These are phyloP conservation scores for Oryzias curvinotus DNA, from an alignment of 2,113 vertebrate species.

Conservation along the genomic window DNA sequence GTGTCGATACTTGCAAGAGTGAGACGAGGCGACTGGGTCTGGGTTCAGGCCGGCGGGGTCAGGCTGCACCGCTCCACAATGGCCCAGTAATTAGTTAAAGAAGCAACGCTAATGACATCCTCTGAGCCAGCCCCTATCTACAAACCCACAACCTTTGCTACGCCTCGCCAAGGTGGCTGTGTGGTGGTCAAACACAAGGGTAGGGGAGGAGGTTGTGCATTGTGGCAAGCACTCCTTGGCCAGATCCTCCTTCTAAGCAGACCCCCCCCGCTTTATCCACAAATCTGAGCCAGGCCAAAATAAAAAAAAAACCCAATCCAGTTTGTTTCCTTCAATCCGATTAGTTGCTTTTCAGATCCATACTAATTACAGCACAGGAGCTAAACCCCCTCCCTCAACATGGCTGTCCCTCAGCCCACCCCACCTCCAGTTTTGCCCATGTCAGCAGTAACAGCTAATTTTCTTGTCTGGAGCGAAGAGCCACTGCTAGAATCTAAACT, in stretches of 20 bases:
- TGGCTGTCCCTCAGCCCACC: conserved; percentile 20
- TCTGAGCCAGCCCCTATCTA: conserved; percentile 22
- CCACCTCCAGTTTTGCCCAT: conserved; percentile 52
- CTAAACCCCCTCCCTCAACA: conserved; percentile 28
- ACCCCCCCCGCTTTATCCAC: conserved; percentile 46
- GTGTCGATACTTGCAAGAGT: conserved; percentile 35
- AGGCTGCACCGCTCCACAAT: conserved; percentile 65
- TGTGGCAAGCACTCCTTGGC: not conserved
- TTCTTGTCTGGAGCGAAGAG: conserved; percentile 55
- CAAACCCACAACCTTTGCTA: conserved; percentile 28
- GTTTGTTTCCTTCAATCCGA: conserved; percentile 78
- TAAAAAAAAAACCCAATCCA: conserved; percentile 62
- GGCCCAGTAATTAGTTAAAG: conserved; percentile 72
- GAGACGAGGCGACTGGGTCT: conserved; percentile 37
- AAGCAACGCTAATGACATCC: conserved; percentile 68
- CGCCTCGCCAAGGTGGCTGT: conserved; percentile 24
- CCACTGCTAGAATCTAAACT: conserved; percentile 34
- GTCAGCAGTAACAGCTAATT: conserved; percentile 74
- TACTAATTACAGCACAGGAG: conserved; percentile 72
- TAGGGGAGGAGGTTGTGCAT: not conserved
- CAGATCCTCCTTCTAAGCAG: conserved; percentile 41
- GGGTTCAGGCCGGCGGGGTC: conserved; percentile 61
- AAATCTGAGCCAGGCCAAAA: conserved; percentile 50
- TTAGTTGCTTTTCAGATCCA: conserved; percentile 78
- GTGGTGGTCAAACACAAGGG: not conserved